These are phyloP conservation scores for Drosophila koepferae DNA, from an alignment of 2,888 invertebrate genomes.

Conservation along the genomic window DNA sequence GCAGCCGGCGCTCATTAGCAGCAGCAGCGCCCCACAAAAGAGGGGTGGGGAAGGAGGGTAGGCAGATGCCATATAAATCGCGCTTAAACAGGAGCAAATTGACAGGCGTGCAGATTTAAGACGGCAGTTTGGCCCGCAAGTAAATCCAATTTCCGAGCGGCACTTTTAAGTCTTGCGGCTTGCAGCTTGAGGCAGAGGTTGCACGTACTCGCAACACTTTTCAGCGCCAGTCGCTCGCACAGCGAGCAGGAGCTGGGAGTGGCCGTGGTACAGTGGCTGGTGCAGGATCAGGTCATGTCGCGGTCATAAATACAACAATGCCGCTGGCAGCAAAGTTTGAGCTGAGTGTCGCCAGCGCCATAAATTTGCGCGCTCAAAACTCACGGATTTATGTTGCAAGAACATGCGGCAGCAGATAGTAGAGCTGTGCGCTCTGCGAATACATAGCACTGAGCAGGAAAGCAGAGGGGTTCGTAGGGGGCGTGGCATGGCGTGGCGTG, in stretches of 20 bases:
- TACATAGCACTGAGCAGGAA: conserved; percentile 14
- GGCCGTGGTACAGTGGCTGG: conserved; percentile 14
- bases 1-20: conserved; percentile 62
- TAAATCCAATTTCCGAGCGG: conserved; percentile 77
- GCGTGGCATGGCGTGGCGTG: background rate
- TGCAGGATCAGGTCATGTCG: conserved; percentile 81
- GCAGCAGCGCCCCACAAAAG: conserved; percentile 1
- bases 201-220: conserved; percentile 79
- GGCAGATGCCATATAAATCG: conserved; percentile 60
- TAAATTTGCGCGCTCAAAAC: conserved; percentile 77
- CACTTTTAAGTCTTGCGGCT: conserved; percentile 64
- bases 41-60: background rate
- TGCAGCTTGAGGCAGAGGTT: conserved; percentile 52
- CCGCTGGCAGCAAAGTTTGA: conserved; percentile 69
- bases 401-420: conserved; percentile 67
- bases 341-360: conserved; percentile 78
- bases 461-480: too few relatives aligned
- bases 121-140: conserved; percentile 51
- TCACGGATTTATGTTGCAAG: conserved; percentile 82
- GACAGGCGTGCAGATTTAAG: conserved; percentile 71
- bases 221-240: conserved; percentile 37
- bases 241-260: background rate
- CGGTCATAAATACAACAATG: conserved; percentile 82
- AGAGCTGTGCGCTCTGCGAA: conserved; percentile 22
- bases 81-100: conserved; percentile 68